phyloP scores from a whole-genome alignment of 2,113 vertebrate species.

The Corythornis vintsioides region DNA sequence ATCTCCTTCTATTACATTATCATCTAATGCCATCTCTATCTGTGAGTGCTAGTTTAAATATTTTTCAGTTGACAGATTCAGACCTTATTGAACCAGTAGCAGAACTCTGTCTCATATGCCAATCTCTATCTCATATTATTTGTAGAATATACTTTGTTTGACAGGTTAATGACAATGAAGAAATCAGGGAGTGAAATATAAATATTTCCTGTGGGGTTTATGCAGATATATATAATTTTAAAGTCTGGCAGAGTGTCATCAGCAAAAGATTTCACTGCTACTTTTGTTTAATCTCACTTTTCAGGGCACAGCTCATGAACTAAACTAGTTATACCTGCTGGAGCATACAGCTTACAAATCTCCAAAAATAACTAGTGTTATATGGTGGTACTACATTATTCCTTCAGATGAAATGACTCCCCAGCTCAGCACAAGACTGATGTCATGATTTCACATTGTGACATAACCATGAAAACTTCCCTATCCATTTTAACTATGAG shows the following conservation, averaged over 20 bases:
- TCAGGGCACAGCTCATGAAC: neutral
- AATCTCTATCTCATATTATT: neutral
- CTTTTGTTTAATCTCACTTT: constrained; percentile 1
- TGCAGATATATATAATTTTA: neutral
- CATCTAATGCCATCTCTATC: neutral
- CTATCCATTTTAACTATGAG: neutral
- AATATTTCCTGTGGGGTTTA: neutral
- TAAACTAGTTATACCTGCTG: neutral
- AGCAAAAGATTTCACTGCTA: neutral
- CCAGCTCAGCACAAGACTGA: neutral
- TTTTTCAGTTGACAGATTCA: constrained; percentile 37
- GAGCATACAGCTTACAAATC: neutral
- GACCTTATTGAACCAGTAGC: neutral
- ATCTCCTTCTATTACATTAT: constrained; percentile 1
- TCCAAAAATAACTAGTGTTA: neutral
- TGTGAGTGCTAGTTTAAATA: neutral
- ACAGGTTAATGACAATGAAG: constrained; percentile 24
- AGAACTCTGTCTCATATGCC: neutral
- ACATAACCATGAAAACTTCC: neutral
- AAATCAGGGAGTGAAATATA: constrained; percentile 19
- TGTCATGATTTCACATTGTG: neutral
- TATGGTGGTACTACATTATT: neutral
- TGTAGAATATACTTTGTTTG: neutral
- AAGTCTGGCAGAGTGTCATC: neutral
- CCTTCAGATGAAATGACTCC: neutral